Evolutionary conservation across 1,140 invertebrate genomes (phyloP), one percentile per base, ranked within the genome.

Genomic region (Bilobella aurantiaca): DNA sequence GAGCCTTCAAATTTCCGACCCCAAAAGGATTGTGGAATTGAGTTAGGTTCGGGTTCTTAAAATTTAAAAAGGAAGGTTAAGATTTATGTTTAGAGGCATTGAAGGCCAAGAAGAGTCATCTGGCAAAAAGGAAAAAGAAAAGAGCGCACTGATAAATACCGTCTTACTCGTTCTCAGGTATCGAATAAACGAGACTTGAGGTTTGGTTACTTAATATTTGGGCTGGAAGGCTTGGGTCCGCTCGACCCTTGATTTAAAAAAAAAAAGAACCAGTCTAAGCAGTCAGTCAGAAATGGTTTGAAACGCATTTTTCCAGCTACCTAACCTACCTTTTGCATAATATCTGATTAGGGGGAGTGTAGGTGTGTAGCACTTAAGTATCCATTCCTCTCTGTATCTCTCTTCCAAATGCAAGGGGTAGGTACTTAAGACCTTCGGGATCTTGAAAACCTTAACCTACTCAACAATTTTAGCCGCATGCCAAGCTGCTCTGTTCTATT

Each of bases 351-450:
- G 57, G 57, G 56, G 42, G 21, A 21, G 30, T 46, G n/a, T 30
- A n/a, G 3, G 57, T 58, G 57, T 21, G 16, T 23, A 14, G 57
- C 29, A 58, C 57, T 58, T 58, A 23, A 58, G 25, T 31, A 58
- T 58, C 29, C 57, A 61, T 61, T 53, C 49, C 49, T 53, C 21
- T 14, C 5, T 18, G 5, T 53, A 53, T 5, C 5, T 53, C 49
- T 23, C 21, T n/a, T n/a, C 58, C 37, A 21, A 14, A 32, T 61
- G n/a, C 58, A 32, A 32, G 32, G 30, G 5, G 25, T 58, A 59
- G 63, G 63, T 65, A 65, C 63, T 65, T 65, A 65, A 58, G 53
- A 23, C 63, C 47, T 58, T 32, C n/a, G 28, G 63, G 25, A 63
- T 27, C 49, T 5, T 23, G 21, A 23, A 53, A 53, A 53, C 49